phyloP scores from a whole-genome alignment of 2,797 vertebrate species.

The Lepus townsendii region DNA sequence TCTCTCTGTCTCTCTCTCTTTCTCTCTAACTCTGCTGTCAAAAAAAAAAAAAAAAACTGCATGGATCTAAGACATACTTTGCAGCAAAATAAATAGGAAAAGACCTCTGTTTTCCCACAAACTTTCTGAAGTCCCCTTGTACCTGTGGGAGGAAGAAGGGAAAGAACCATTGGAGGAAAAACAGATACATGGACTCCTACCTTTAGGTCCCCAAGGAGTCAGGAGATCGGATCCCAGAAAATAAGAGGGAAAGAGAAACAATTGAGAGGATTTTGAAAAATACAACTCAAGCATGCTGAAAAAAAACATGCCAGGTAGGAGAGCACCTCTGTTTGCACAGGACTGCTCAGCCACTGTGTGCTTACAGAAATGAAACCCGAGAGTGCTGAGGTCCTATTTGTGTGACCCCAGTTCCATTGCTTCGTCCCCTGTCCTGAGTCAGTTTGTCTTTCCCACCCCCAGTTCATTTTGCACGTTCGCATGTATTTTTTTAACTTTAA shows the following conservation, averaged over 20 bases:
- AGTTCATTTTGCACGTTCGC: not conserved
- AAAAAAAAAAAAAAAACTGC: too few relatives aligned
- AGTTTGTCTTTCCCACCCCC: fast-evolving
- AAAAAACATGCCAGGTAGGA: not conserved
- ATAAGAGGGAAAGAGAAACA: not conserved
- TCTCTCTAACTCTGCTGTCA: too few relatives aligned
- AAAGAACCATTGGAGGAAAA: not conserved
- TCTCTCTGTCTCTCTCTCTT: too few relatives aligned
- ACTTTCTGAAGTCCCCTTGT: too few relatives aligned
- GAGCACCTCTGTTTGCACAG: fast-evolving
- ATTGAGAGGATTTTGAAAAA: too few relatives aligned
- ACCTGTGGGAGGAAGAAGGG: not conserved
- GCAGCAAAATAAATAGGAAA: too few relatives aligned
- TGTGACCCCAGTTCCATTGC: not conserved
- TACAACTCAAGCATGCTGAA: not conserved
- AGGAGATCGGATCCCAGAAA: not conserved
- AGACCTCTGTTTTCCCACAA: too few relatives aligned
- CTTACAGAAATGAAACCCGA: not conserved
- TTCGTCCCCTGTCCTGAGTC: not conserved
- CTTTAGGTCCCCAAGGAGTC: not conserved
- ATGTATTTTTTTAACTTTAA: not conserved
- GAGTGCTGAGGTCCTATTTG: not conserved
- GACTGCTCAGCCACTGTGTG: not conserved
- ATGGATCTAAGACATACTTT: too few relatives aligned
- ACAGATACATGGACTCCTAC: not conserved